Base-by-base conservation (phyloP, 2,888 invertebrate genomes). In the Endotricha flammealis region DNA sequence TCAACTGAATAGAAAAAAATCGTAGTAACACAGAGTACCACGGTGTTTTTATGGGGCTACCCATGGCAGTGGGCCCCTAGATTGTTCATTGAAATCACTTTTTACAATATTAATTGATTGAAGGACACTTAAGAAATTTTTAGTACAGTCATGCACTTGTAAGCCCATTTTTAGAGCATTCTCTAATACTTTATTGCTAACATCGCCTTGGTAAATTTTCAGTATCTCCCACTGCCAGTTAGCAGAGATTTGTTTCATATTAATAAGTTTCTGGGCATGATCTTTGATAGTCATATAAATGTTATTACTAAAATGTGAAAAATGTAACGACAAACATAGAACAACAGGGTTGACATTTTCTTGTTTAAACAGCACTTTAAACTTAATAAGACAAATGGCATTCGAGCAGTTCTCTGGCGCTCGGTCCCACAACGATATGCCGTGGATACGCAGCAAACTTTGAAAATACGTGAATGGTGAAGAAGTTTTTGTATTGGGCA, bases 381-480 rank as follows among this genome's bases (percentile, higher is more conserved):
- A 12, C n/a, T 13, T 29, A n/a, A 29, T 20, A 20, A 20, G 20
- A n/a, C 20, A 20, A 2, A 20, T 20, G 20, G 2, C 20, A 2
- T n/a, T 20, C 6, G 20, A 4, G 3, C 20, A 2, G 7, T 8
- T n/a, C n/a, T n/a, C n/a, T 20, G 20, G 20, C 6, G n/a, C 3
- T 6, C 8, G 2, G n/a, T 20, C 20, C 3, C 8, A 20, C 6
- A 20, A 6, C 2, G 6, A 20, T 2, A 85, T 50, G 28, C 65
- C 63, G 46, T 82, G 72, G 11, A 71, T 38, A 13, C 62, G 49
- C 23, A 82, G 46, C 32, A 83, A 57, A 30, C 48, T 56, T 49
- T 60, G 65, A 3, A 85, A 59, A 53, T 85, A 86, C 22, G 42
- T 38, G 17, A 78, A 70, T 8, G 85, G 85, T 1, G 72, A 72